Conservation (phyloP, 2,113 vertebrate species). For the Megaptera novaeangliae region DNA sequence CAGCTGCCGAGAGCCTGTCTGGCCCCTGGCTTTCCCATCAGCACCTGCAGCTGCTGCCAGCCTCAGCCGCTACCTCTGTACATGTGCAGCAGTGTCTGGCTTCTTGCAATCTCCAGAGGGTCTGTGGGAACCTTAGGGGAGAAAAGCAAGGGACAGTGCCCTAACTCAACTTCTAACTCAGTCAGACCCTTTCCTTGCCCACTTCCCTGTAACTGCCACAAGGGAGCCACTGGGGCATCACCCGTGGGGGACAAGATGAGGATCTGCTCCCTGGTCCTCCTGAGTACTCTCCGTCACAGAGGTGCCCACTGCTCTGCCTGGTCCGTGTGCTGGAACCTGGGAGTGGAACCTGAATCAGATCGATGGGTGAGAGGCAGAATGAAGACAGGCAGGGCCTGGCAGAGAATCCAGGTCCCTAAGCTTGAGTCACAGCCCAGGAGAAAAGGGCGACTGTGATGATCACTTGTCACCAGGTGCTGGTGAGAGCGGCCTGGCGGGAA, state of each 20-base stretch:
- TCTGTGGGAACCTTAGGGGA: neutral
- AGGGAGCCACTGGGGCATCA: neutral
- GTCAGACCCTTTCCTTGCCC: neutral
- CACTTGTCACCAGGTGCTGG: constrained; percentile 32
- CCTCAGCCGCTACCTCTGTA: neutral
- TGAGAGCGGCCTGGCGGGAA: neutral
- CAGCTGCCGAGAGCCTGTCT: neutral
- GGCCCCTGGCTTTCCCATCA: neutral
- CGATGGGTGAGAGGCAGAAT: neutral
- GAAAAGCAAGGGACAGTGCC: neutral
- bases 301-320: neutral
- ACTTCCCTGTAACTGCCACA: neutral
- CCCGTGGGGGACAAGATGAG: neutral
- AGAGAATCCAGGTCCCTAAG: neutral
- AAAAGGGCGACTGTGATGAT: neutral
- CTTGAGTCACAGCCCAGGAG: neutral
- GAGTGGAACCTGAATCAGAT: neutral
- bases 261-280: neutral
- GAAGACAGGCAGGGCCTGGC: neutral
- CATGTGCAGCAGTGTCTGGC: neutral
- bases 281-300: neutral
- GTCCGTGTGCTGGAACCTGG: neutral
- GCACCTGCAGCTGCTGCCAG: neutral
- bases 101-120: neutral
- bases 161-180: neutral